These are phyloP conservation scores for Notodonta ziczac DNA, from an alignment of 2,888 invertebrate species.

Conservation along the genomic window DNA sequence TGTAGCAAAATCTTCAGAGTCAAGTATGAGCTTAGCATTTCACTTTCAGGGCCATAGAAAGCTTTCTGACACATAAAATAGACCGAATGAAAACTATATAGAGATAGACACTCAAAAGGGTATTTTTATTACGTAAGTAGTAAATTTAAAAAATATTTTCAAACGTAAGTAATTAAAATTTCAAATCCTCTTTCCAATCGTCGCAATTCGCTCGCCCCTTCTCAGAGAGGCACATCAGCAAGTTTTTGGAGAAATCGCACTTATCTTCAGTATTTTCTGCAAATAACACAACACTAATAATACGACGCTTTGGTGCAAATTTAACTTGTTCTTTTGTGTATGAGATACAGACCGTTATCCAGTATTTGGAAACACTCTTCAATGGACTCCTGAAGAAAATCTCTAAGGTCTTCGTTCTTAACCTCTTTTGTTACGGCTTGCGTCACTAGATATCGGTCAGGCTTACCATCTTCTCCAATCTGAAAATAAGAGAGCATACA, in stretches of 20 bases:
- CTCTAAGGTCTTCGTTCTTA: conserved; percentile 86
- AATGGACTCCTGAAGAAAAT: conserved; percentile 88
- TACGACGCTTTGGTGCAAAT: too few species aligned
- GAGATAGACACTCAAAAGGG: too few species aligned
- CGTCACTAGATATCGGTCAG: conserved; percentile 86
- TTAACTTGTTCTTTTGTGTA: too few species aligned
- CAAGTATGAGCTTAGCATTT: too few species aligned
- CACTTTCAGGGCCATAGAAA: too few species aligned
- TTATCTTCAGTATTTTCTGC: conserved; percentile 83
- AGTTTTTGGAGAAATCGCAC: conserved; percentile 87
- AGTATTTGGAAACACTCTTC: conserved; percentile 89
- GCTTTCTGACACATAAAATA: too few species aligned
- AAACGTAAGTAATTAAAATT: conserved; percentile 39
- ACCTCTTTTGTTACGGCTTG: conserved; percentile 86
- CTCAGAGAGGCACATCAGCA: conserved; percentile 88
- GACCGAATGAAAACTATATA: too few species aligned
- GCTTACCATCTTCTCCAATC: conserved; percentile 86
- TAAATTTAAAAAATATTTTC: too few species aligned
- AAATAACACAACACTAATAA: conserved; percentile 27
- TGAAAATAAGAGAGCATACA: conserved; percentile 42
- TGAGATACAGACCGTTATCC: conserved; percentile 65
- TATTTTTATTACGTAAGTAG: too few species aligned
- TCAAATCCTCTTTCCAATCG: conserved; percentile 87
- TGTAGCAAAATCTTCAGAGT: too few species aligned
- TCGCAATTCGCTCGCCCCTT: conserved; percentile 90